Conservation (phyloP, 2,888 invertebrate species). For the Stenolophus ochropezus region DNA sequence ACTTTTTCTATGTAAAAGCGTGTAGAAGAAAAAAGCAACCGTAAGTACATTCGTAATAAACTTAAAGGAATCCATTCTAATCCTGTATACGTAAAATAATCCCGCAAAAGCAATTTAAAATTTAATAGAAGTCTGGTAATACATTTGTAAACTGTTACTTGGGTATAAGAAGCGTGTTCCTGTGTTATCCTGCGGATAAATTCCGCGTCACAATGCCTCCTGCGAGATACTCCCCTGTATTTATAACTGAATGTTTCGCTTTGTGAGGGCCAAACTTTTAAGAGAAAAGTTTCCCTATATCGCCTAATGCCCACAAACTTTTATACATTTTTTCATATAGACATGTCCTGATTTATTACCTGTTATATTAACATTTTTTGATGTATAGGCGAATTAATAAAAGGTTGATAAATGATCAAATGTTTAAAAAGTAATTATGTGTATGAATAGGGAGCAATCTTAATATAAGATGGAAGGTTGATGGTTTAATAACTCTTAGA, state of each 20-base stretch:
- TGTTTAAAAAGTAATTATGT: background rate
- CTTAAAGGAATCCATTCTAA: background rate
- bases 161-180: background rate
- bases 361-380: conserved; percentile 20
- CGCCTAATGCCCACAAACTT: conserved; percentile 15
- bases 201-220: conserved; percentile 33
- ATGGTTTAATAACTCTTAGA: background rate
- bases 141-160: conserved; percentile 31
- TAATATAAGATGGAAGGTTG: background rate
- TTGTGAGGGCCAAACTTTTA: conserved; percentile 30
- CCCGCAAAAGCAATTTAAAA: conserved; percentile 31
- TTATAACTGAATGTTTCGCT: conserved; percentile 31
- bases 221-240: conserved; percentile 27
- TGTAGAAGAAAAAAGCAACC: background rate
- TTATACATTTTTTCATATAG: conserved; percentile 16
- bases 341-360: conserved; percentile 35
- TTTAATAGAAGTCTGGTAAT: conserved; percentile 37
- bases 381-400: conserved; percentile 28
- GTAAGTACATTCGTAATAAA: conserved; percentile 15
- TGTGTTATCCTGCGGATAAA: conserved; percentile 33
- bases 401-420: background rate
- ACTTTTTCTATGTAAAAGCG: background rate
- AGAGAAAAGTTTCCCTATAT: conserved; percentile 36
- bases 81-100: conserved; percentile 6
- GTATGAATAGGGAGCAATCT: background rate